Evolutionary conservation across 2,797 vertebrate species (phyloP), one percentile per base, ranked within the genome.

Genomic region (Artibeus lituratus): DNA sequence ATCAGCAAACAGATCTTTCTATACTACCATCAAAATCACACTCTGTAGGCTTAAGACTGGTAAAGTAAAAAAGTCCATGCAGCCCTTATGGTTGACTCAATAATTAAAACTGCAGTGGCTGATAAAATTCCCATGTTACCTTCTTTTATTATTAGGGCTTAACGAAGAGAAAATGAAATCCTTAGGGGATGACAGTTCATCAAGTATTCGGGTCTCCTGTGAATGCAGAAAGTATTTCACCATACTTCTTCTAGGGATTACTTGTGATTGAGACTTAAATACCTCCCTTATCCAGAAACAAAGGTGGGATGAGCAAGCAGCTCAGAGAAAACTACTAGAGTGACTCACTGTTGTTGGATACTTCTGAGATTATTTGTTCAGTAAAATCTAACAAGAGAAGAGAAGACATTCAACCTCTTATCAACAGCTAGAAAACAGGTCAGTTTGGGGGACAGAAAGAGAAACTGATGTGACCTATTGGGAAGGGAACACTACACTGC

Each of bases 401-500:
- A 67, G 14, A 35, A 67, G 3, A 47, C 22, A 26, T 19, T 90
- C 49, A 59, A 11, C 11, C 7, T 62, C 44, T 82, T 32, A 29
- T 3, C 35, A 73, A 16, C 86, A 95, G 10, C 26, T 39, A 76
- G 53, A 65, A 51, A 74, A 59, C 84, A 57, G 53, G 44, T 57
- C 69, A 67, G 76, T 67, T 37, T 18, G 10, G 39, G 86, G 26
- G 29, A 10, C 57, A 62, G 4, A 19, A 16, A 8, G 9, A 67
- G 7, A 47, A 59, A 51, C 2, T 37, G 18, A 29, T 8, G 8
- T 18, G 16, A 85, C 9, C n/a, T 10, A 0, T 26, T 49, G 8
- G n/a, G 7, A 24, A 4, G 1, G 14, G 15, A 44, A 10, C 2
- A 2, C 59, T 21, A 21, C 0, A 7, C 16, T n/a, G 2, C 0